phyloP scores from a whole-genome alignment of 2,113 vertebrate species.

The Cyprinodon variegatus region DNA sequence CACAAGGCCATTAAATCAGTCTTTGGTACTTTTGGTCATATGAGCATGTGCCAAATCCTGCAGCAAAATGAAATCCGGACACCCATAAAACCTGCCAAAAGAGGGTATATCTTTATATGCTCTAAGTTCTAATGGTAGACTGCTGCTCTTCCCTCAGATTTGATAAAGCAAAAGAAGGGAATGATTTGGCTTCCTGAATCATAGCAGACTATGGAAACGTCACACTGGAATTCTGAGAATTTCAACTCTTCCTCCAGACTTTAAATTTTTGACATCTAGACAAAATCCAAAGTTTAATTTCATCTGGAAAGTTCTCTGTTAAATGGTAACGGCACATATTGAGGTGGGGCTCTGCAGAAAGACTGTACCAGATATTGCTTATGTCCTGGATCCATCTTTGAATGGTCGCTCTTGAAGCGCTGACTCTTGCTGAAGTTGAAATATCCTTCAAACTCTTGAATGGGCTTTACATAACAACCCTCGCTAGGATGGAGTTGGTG shows the following conservation, averaged over 20 bases:
- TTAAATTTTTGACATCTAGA: neutral
- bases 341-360: too few species aligned
- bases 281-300: neutral
- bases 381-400: too few species aligned
- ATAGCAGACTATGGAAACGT: neutral
- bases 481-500: too few species aligned
- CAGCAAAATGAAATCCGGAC: neutral
- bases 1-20: neutral
- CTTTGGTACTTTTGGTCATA: neutral
- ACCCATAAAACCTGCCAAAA: neutral
- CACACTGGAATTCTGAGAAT: neutral
- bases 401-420: too few species aligned
- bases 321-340: too few species aligned
- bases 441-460: too few species aligned
- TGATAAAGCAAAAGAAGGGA: neutral
- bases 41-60: neutral
- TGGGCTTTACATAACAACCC: too few species aligned
- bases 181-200: neutral
- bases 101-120: neutral
- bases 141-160: neutral
- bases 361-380: too few species aligned
- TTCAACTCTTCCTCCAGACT: neutral
- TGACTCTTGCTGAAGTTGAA: too few species aligned
- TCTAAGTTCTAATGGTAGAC: neutral
- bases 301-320: too few species aligned